phyloP scores from a whole-genome alignment of 2,797 vertebrate species.

The Valencia hispanica region DNA sequence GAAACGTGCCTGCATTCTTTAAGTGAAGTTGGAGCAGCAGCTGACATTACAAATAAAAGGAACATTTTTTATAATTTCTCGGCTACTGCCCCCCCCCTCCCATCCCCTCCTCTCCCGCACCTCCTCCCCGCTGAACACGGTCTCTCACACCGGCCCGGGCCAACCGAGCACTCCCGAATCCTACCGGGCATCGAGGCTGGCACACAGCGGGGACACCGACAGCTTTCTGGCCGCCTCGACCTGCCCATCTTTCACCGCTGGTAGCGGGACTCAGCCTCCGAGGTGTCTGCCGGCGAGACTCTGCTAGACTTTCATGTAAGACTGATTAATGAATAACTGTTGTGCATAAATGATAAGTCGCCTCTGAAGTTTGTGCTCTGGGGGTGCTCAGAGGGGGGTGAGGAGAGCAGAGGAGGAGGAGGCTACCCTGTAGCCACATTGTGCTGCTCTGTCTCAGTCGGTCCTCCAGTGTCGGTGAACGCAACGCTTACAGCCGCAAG shows the following conservation, averaged over 20 bases:
- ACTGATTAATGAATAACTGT: constrained; percentile 52
- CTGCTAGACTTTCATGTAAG: constrained; percentile 66
- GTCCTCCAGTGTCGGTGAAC: constrained; percentile 24
- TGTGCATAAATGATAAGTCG: constrained; percentile 26
- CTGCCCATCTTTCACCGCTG: constrained; percentile 32
- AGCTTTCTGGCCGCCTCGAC: constrained; percentile 53
- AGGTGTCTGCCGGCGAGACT: constrained; percentile 44
- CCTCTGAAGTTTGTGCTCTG: constrained; percentile 56
- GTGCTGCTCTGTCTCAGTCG: neutral
- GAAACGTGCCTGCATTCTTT: neutral
- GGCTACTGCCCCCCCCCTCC: constrained; percentile 3
- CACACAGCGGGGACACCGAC: constrained; percentile 75
- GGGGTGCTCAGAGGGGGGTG: constrained; percentile 48
- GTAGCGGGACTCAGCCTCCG: constrained; percentile 12
- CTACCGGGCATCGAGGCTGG: constrained; percentile 77
- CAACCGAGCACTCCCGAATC: constrained; percentile 72
- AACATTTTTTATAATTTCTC: constrained; percentile 13
- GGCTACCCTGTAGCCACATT: constrained; percentile 56
- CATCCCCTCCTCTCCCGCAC: too few relatives aligned
- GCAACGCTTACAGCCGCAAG: neutral
- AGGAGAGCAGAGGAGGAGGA: too few relatives aligned
- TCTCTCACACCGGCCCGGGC: constrained; percentile 70
- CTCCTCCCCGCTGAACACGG: constrained; percentile 11
- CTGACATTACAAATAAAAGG: constrained; percentile 29
- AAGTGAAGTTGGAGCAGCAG: constrained; percentile 19